Percentiles rank a stretch among this genome's conserved stretches.
Evolutionary conservation across 2,888 invertebrate genomes (phyloP).

Genomic region (Rosalia funebris): DNA sequence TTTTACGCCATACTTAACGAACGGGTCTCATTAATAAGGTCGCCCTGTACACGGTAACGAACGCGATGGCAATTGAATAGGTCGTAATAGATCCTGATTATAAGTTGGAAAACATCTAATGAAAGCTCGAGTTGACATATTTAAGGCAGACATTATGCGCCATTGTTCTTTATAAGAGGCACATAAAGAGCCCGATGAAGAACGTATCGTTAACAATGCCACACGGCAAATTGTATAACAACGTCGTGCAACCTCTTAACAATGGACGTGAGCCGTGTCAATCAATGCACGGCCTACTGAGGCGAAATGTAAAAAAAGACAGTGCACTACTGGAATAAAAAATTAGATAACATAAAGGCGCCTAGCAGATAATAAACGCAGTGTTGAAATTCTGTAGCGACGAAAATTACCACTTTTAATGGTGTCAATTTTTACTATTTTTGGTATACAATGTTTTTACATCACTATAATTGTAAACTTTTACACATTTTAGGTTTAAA

Average conservation of each 20-base stretch:
- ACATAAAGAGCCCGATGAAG: conserved; percentile 25
- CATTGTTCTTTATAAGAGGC: conserved; percentile 34
- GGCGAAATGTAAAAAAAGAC: conserved; percentile 21
- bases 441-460: no score
- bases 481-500: no score
- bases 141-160: conserved; percentile 29
- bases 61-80: no score
- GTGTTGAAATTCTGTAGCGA: no score
- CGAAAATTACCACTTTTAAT: no score
- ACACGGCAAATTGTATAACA: conserved; percentile 40
- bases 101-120: not conserved
- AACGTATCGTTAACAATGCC: conserved; percentile 26
- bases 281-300: conserved; percentile 25
- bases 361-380: no score
- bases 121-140: conserved; percentile 22
- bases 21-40: not conserved
- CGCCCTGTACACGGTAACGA: not conserved
- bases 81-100: not conserved
- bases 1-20: no score
- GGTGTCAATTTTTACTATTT: no score
- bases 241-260: conserved; percentile 37
- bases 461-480: no score
- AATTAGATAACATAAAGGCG: no score
- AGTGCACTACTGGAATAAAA: conserved; percentile 12
- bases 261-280: conserved; percentile 37